Conservation (phyloP, 1,140 invertebrate species). For the Heterodera schachtii region DNA sequence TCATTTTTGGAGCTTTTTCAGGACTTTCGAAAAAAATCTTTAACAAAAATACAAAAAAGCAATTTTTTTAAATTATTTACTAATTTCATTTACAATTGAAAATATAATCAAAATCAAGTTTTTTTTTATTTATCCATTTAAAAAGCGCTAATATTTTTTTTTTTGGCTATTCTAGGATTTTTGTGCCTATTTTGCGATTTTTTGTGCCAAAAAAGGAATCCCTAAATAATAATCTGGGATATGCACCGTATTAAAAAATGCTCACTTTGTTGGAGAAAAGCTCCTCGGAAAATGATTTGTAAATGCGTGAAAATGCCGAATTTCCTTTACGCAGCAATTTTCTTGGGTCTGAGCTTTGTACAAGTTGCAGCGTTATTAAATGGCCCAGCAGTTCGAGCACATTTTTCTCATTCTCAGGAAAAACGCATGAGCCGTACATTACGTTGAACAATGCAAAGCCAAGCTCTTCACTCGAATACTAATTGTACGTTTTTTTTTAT, state of each 20-base stretch:
- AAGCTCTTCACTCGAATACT: slow-evolving; percentile 69
- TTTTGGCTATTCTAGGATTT: too few species aligned
- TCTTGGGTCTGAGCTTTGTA: slow-evolving; percentile 80
- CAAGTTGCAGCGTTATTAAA: slow-evolving; percentile 81
- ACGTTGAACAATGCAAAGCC: slow-evolving; percentile 78
- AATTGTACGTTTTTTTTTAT: slow-evolving; percentile 29
- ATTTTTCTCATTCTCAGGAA: slow-evolving; percentile 79
- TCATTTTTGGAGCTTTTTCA: too few species aligned
- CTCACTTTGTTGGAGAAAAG: slow-evolving; percentile 79
- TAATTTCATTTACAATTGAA: too few species aligned
- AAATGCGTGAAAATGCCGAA: slow-evolving; percentile 85
- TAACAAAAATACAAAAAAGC: too few species aligned
- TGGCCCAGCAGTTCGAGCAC: slow-evolving; percentile 78
- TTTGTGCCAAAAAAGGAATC: neutral
- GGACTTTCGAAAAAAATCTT: too few species aligned
- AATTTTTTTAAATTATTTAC: too few species aligned
- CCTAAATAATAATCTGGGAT: neutral
- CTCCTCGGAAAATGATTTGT: slow-evolving; percentile 85
- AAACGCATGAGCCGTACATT: slow-evolving; percentile 80
- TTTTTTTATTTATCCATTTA: too few species aligned
- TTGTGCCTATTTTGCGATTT: neutral
- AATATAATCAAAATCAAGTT: too few species aligned
- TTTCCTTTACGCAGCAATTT: slow-evolving; percentile 80
- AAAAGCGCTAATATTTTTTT: too few species aligned
- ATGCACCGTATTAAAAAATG: neutral